Base-by-base conservation (phyloP, 2,113 vertebrate genomes). In the Anthoscopus minutus region DNA sequence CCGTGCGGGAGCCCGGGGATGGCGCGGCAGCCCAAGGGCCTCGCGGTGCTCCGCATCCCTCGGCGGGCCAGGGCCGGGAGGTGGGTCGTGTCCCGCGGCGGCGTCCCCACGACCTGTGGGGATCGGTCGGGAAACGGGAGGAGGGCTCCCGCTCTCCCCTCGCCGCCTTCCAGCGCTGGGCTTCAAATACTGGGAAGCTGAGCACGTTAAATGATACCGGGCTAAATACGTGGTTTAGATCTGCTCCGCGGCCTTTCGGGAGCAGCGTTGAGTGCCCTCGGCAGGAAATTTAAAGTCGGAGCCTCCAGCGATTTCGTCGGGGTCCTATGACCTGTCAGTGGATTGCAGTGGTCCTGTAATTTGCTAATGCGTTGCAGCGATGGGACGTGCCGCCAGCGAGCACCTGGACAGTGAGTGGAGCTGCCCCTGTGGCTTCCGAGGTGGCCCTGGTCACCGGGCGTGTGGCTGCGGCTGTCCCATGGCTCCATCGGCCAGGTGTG, bases 391-490 rank as follows among this genome's bases (percentile, higher is more conserved):
- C 9, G 5, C 21, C 44, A 2, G 60, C 7, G 11, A 71, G 66
- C 30, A 7, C 40, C 70, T 30, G 81, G 58, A 37, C n/a, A 5
- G 78, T 4, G 24, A 45, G 66, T 8, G 61, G 70, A 67, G 51
- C 15, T 21, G 62, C 9, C 25, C 13, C 9, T 48, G 42, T 27
- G 2, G 3, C 45, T 51, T 15, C n/a, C 4, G 67, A 37, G 60
- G 71, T 48, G 71, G n/a, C 67, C 7, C 6, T 3, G 40, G 58
- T 37, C 80, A 21, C 28, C 65, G 1, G 8, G 42, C 12, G 10
- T 37, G n/a, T 15, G 50, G 3, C 76, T 38, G 45, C 7, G 0
- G 27, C 48, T 73, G 48, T 30, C 53, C 10, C 0, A 1, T 12
- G 57, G 76, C 37, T 38, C n/a, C 14, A 1, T 5, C 2, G 78